Evolutionary conservation across 2,797 vertebrate genomes (phyloP).

Genomic region (Enteromius unitaeniatus): DNA sequence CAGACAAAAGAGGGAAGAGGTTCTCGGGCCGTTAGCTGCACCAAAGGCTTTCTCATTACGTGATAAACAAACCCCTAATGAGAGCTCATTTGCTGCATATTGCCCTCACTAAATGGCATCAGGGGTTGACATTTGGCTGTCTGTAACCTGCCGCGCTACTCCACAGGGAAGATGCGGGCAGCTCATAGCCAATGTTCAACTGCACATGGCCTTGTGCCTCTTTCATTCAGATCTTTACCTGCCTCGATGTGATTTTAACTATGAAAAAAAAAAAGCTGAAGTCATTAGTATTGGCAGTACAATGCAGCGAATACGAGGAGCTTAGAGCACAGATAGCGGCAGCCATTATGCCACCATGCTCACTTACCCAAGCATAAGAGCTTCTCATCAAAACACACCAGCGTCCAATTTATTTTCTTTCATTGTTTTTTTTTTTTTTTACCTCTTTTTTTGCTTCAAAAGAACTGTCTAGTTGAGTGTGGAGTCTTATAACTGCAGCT

Average conservation of each 20-base stretch:
- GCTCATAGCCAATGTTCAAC: slow-evolving; percentile 39
- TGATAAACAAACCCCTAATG: slow-evolving; percentile 71
- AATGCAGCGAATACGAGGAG: slow-evolving; percentile 21
- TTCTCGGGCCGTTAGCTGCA: slow-evolving; percentile 55
- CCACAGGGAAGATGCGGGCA: slow-evolving; percentile 36
- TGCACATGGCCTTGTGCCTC: slow-evolving; percentile 3
- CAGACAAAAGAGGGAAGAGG: slow-evolving; percentile 42
- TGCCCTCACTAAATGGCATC: slow-evolving; percentile 63
- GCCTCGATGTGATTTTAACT: neutral
- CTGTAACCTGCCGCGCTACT: slow-evolving; percentile 53
- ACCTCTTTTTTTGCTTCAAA: neutral
- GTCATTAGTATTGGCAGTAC: slow-evolving; percentile 33
- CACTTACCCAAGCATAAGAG: slow-evolving; percentile 45
- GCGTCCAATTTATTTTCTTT: slow-evolving; percentile 30
- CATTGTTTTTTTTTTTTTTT: neutral
- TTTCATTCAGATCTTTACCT: slow-evolving; percentile 12
- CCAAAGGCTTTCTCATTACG: slow-evolving; percentile 66
- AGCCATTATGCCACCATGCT: slow-evolving; percentile 34
- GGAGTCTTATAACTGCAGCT: slow-evolving; percentile 26
- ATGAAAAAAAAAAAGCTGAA: neutral
- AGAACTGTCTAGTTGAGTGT: neutral
- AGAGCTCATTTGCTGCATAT: slow-evolving; percentile 71
- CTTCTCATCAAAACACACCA: slow-evolving; percentile 26
- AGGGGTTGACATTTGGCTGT: slow-evolving; percentile 63
- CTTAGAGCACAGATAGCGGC: slow-evolving; percentile 28